These are phyloP conservation scores for Myotis planiceps DNA, from an alignment of 2,797 vertebrate species.

Conservation along the genomic window DNA sequence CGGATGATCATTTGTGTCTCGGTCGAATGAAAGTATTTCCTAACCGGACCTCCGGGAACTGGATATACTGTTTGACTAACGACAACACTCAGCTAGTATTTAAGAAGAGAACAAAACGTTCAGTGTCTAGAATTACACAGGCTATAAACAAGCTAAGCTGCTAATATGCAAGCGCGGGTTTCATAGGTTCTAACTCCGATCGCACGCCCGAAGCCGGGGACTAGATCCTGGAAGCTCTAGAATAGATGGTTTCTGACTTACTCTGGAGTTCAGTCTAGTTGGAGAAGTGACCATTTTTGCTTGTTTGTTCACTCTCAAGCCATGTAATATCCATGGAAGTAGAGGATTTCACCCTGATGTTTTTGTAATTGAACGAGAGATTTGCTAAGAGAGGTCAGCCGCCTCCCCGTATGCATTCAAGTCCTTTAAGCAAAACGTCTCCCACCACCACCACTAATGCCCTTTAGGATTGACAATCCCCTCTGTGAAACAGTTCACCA, in stretches of 20 bases:
- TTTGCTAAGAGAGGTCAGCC: conserved; percentile 72
- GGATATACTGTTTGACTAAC: conserved; percentile 64
- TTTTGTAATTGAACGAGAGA: conserved; percentile 74
- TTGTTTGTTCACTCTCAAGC: conserved; percentile 77
- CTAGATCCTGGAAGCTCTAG: conserved; percentile 72
- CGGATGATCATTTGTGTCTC: conserved; percentile 47
- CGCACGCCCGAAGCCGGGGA: conserved; percentile 63
- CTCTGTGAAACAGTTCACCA: conserved; percentile 64
- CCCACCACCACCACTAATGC: not conserved
- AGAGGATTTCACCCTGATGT: conserved; percentile 86
- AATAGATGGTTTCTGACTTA: conserved; percentile 44
- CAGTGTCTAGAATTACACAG: conserved; percentile 70
- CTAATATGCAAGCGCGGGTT: conserved; percentile 65
- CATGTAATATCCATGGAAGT: conserved; percentile 87
- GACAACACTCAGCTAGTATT: not conserved
- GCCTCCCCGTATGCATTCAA: not conserved
- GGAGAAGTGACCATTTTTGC: conserved; percentile 65
- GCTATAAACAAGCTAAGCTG: conserved; percentile 69
- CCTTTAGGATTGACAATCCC: not conserved
- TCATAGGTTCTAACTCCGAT: conserved; percentile 67
- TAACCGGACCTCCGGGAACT: conserved; percentile 54
- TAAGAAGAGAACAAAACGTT: not conserved
- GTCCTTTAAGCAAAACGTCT: not conserved
- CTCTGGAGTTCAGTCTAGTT: conserved; percentile 75
- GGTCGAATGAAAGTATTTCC: conserved; percentile 56